Evolutionary conservation across 2,113 vertebrate species (phyloP).

Genomic region (Camarhynchus parvulus): DNA sequence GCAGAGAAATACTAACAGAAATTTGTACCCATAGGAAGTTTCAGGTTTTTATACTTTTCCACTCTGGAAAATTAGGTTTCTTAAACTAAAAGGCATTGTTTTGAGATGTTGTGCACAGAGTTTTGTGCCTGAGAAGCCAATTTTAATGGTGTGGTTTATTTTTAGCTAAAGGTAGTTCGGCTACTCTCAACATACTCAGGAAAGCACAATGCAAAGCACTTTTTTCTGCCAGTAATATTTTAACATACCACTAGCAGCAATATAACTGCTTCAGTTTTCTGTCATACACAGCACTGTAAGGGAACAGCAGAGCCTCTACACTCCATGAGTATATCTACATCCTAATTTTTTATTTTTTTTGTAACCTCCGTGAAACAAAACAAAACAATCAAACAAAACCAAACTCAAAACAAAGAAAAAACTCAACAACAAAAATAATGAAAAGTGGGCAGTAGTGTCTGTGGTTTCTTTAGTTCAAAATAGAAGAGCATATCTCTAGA

Average conservation of each 20-base stretch:
- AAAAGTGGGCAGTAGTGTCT: not conserved
- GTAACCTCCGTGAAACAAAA: not conserved
- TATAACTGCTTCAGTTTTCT: not conserved
- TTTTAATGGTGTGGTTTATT: not conserved
- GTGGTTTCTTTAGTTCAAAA: not conserved
- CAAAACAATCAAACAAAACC: not conserved
- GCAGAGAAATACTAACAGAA: not conserved
- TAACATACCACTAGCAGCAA: not conserved
- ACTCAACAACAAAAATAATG: not conserved
- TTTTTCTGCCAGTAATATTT: not conserved
- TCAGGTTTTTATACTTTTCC: not conserved
- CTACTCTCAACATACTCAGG: not conserved
- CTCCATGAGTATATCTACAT: not conserved
- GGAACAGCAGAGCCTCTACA: not conserved
- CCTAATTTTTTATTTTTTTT: not conserved
- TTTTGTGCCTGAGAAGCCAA: not conserved
- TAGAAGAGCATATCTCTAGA: not conserved
- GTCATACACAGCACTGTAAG: not conserved
- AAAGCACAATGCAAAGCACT: not conserved
- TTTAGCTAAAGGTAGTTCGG: not conserved
- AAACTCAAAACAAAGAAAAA: not conserved
- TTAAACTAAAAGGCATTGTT: not conserved
- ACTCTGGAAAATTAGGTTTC: not conserved
- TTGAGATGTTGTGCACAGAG: not conserved
- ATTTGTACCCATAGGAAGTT: not conserved